phyloP scores from a whole-genome alignment of 2,888 invertebrate species.

The Ganaspis brasiliensis region DNA sequence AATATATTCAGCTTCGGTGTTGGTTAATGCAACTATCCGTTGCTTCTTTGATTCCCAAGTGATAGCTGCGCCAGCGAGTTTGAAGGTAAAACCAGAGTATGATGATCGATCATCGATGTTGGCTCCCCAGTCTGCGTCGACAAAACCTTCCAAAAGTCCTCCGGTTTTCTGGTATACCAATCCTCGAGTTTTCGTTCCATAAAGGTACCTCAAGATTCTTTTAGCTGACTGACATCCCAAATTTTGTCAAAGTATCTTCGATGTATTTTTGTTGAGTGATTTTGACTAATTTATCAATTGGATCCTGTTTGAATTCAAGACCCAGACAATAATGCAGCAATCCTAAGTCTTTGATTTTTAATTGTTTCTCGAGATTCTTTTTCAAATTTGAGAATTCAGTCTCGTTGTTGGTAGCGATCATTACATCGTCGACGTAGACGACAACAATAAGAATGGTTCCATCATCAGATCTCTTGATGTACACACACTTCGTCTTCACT shows the following conservation, averaged over 20 bases:
- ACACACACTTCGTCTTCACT: too few relatives aligned
- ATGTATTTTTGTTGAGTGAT: conserved; percentile 48
- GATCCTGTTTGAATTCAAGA: conserved; percentile 55
- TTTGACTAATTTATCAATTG: conserved; percentile 31
- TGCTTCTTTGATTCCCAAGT: too few relatives aligned
- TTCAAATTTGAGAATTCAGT: conserved; percentile 47
- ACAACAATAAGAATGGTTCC: conserved; percentile 53
- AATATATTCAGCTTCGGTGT: too few relatives aligned
- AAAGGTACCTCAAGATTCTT: conserved; percentile 49
- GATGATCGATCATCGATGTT: too few relatives aligned
- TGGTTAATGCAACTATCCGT: too few relatives aligned
- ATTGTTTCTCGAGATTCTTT: conserved; percentile 48
- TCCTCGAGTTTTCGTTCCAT: conserved; percentile 43
- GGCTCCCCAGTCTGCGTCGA: conserved; percentile 50
- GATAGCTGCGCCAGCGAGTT: too few relatives aligned
- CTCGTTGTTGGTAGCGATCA: conserved; percentile 56
- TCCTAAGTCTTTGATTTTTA: conserved; percentile 58
- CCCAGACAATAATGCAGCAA: conserved; percentile 59
- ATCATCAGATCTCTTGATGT: conserved; percentile 47
- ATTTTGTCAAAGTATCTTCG: conserved; percentile 49
- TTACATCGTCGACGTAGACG: conserved; percentile 66
- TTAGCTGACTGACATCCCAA: conserved; percentile 52
- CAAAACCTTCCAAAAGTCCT: conserved; percentile 43
- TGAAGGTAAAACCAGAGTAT: too few relatives aligned
- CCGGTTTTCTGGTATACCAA: conserved; percentile 45